Evolutionary conservation across 2,113 vertebrate species (phyloP).

Genomic region (Crocuta crocuta): DNA sequence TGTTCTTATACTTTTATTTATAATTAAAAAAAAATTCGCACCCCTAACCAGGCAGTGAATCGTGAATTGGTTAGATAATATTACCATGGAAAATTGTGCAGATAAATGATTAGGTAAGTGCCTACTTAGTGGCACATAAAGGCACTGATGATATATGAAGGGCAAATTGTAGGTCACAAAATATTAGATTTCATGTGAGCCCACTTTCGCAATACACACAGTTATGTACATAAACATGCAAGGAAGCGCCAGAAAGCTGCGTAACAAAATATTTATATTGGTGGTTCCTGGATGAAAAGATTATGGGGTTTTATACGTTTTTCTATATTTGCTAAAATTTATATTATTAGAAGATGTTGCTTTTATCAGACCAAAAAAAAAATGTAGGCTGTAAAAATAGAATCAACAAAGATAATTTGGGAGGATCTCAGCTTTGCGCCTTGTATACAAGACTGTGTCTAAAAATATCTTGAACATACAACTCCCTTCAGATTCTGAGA

Average conservation of each 20-base stretch:
- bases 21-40: background rate
- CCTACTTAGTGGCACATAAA: background rate
- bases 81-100: background rate
- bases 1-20: background rate
- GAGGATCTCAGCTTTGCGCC: background rate
- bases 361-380: slow-evolving; percentile 30
- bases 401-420: background rate
- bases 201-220: background rate
- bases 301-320: background rate
- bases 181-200: background rate
- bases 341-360: slow-evolving; percentile 20
- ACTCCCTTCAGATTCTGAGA: background rate
- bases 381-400: slow-evolving; percentile 46
- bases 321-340: slow-evolving; percentile 22
- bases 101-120: background rate
- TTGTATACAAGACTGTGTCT: background rate
- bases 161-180: background rate
- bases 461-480: slow-evolving; percentile 25
- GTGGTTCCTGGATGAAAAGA: background rate
- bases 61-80: background rate
- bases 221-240: background rate
- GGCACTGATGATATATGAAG: background rate
- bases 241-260: background rate
- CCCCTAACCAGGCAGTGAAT: background rate
- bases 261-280: background rate